Evolutionary conservation across 2,113 vertebrate species (phyloP), one percentile per base, ranked within the genome.

Genomic region (Leucosticte australis): DNA sequence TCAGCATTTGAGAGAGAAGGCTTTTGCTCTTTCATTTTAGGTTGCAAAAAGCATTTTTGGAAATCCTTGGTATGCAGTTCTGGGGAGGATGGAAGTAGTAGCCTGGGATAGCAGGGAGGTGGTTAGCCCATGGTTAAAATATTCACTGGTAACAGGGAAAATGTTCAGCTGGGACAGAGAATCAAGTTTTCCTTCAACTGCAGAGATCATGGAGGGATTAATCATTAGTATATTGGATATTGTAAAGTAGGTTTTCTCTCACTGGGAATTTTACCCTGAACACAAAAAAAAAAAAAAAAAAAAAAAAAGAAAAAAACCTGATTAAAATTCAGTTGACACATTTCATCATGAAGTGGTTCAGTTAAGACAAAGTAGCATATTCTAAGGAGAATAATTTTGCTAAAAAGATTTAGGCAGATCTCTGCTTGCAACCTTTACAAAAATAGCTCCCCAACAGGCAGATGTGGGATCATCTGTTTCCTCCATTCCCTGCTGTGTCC

Each of bases 401-500:
- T 92, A 41, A 71, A 81, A 89, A 81, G 27, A 21, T 56, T 73
- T 90, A 83, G 24, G 19, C 41, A 81, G 21, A 27, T 83, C 80
- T 83, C 35, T 68, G 52, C 31, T 76, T 75, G 37, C 67, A 92
- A 64, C 70, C 65, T 89, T 49, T 79, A 85, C 84, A 87, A 82
- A 95, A 94, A 79, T 42, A 96, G 7, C 77, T 91, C 59, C 62
- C 60, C 41, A 90, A 71, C 86, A 81, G 69, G 44, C 89, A 92
- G 91, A 95, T 92, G 84, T 89, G 81, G 65, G 33, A 94, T 95
- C 92, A 92, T 92, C 89, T 95, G 92, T 74, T 95, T 92, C 63
- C 57, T 92, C 41, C n/a, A 44, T 46, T 56, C 46, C 81, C 83
- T 87, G 74, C 81, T 69, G 77, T 87, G 89, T 76, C 69, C 49